phyloP scores from a whole-genome alignment of 2,113 vertebrate species.

The Chaetura pelagica region DNA sequence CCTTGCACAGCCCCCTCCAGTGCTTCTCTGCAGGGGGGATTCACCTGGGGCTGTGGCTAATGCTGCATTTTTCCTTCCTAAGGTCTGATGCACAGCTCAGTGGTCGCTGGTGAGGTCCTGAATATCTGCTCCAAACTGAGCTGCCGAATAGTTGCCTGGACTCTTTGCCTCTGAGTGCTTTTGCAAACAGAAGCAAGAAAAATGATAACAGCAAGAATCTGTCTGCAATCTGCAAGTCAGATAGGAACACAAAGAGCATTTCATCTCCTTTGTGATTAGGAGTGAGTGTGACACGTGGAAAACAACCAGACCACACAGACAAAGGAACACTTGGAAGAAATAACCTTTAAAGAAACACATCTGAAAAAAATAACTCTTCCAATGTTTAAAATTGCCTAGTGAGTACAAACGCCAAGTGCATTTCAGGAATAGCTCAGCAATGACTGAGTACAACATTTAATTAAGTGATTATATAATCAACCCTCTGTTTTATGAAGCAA shows the following conservation, averaged over 20 bases:
- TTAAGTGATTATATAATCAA: conserved; percentile 76
- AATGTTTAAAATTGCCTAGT: conserved; percentile 23
- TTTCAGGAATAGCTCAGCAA: conserved; percentile 65
- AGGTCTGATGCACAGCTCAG: neutral
- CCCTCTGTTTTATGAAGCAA: conserved; percentile 68
- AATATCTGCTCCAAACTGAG: neutral
- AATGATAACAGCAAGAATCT: conserved; percentile 2
- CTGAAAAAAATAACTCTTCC: conserved; percentile 35
- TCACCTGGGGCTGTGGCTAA: neutral
- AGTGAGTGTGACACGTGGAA: conserved; percentile 40
- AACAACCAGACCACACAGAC: conserved; percentile 54
- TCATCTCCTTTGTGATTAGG: conserved; percentile 39
- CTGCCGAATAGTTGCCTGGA: neutral
- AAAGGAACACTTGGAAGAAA: conserved; percentile 48
- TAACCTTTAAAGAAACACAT: conserved; percentile 54
- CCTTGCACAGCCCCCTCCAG: neutral
- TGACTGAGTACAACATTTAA: conserved; percentile 72
- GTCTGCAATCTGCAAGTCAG: conserved; percentile 42
- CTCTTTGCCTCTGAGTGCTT: neutral
- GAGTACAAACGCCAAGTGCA: conserved; percentile 49
- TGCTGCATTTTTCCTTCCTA: neutral
- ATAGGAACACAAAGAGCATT: conserved; percentile 49
- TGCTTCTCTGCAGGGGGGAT: neutral
- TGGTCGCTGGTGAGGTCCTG: accelerated
- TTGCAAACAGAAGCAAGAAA: conserved; percentile 12